Base-by-base conservation (phyloP, 1,140 invertebrate species). In the Apis cerana region DNA sequence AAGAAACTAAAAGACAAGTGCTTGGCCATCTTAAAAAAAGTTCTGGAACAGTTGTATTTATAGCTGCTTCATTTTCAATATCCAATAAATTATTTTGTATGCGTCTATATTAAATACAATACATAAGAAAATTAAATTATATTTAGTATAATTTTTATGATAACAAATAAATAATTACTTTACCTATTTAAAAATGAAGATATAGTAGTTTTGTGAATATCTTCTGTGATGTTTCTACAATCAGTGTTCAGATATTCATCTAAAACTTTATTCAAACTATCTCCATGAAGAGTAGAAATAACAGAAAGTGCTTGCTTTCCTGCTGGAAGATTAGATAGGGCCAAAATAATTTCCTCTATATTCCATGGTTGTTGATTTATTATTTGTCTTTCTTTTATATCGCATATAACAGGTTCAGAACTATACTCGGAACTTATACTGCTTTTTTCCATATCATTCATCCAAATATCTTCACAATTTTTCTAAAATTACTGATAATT, bases 1-100 rank as follows among this genome's bases (percentile, higher is more conserved):
- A 89, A 19, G 93, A 86, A 59, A 93, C 82, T 27, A 94, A 50
- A 2, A 94, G 88, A 89, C 92, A 94, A 17, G 93, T 93, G 62
- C 92, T 91, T 70, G 93, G 92, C 91, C 91, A 93, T 70, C 88
- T 91, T 48, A 76, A 56, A 13, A 94, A 68, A 64, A 93, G 69
- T 59, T 90, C 84, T n/a, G 79, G 84, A 12, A 85, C 69, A 21
- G 75, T 88, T 68, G 87, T 83, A 27, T 70, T 77, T 19, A 79
- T 61, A 11, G 88, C 84, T 68, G 85, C 81, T 54, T 90, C 88
- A 75, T 92, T 91, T 77, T 93, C 91, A 23, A 81, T 84, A 23
- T 77, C 85, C 27, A 88, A 50, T 11, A 89, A 84, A 23, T 84
- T 80, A 78, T 91, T 93, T 77, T 85, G 90, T 70, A 86, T 59